Conservation (phyloP, 2,113 vertebrate species). For the Motacilla tschutschensis region DNA sequence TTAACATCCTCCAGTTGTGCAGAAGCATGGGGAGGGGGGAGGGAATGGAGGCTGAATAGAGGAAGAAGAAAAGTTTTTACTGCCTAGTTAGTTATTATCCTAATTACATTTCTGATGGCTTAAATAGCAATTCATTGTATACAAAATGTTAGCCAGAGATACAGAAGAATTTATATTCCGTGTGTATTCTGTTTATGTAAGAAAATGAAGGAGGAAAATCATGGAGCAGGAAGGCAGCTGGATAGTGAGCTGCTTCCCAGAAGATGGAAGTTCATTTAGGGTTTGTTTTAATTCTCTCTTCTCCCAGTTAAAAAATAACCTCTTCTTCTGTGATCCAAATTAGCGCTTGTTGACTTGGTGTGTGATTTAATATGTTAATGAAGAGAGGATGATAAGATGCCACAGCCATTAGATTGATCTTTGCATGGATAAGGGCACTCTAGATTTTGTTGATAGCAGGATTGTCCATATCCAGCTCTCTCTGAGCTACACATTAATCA, state of each 20-base stretch:
- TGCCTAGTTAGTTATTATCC: neutral
- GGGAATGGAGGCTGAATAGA: neutral
- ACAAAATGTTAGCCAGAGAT: neutral
- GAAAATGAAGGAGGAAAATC: neutral
- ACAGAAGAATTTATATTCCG: neutral
- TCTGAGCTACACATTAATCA: neutral
- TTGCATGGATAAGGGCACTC: neutral
- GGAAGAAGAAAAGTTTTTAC: neutral
- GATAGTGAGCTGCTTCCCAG: neutral
- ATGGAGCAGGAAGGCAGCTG: neutral
- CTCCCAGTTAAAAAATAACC: neutral
- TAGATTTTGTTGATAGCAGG: neutral
- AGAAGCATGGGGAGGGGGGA: neutral
- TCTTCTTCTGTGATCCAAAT: neutral
- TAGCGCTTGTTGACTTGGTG: neutral
- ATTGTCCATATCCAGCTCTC: neutral
- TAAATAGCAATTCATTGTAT: neutral
- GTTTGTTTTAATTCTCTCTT: neutral
- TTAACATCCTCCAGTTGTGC: neutral
- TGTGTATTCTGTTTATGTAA: neutral
- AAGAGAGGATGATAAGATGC: neutral
- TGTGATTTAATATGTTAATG: fast-evolving
- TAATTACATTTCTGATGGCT: neutral
- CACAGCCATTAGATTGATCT: neutral
- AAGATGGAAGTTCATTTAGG: neutral